Evolutionary conservation across 2,888 invertebrate species (phyloP), one percentile per base, ranked within the genome.

Genomic region (Meloe dianella): DNA sequence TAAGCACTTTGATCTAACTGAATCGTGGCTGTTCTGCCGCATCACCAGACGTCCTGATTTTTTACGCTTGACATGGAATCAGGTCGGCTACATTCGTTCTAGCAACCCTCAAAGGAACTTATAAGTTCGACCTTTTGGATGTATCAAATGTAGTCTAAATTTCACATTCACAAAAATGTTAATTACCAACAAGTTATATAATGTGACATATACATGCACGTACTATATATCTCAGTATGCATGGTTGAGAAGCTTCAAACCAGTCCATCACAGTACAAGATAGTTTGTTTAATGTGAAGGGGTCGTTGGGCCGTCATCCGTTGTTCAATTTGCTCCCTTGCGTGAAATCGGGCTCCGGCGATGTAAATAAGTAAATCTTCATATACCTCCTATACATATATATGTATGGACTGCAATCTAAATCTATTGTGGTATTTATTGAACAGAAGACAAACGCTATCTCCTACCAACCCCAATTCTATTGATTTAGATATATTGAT

Each of bases 391-490:
- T n/a, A 68, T 73, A 71, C 66, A 72, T 69, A 65, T 70, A 66
- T 70, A 69, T 73, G 70, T 69, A 71, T 73, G 71, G 71, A 71
- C 69, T 67, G 67, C 71, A 71, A 73, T 72, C 73, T 63, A 67
- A 68, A 71, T 71, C 68, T 68, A 70, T 74, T 71, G 73, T 74
- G 73, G 72, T 71, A 73, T 68, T 73, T 73, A 73, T 73, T 71
- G 70, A 67, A 73, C 67, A 69, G 67, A 70, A 69, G 67, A 69
- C 71, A 70, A 70, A 71, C 69, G 68, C 64, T 71, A 65, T 68
- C 57, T 57, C 65, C 62, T 69, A 66, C 72, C 71, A 72, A 69
- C 69, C 73, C 70, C 70, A 68, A 65, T 69, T 62, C 66, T 73
- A 73, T 71, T 67, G 71, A 70, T 71, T 71, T 61, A 57, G 60